Base-by-base conservation (phyloP, 2,888 invertebrate genomes). In the Alsophila aescularia region DNA sequence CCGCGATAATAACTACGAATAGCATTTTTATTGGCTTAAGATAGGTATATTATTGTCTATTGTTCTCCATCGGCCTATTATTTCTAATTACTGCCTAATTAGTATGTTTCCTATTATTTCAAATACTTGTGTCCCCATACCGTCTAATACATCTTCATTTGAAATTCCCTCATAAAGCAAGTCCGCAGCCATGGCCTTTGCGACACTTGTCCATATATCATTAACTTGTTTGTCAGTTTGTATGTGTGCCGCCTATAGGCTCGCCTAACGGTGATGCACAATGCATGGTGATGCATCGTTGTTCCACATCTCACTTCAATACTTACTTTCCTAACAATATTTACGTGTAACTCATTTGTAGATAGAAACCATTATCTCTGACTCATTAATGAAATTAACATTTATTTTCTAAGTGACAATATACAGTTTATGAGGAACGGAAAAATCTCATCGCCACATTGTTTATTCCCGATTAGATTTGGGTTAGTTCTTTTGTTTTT, bases 251-350 rank as follows among this genome's bases (percentile, higher is more conserved):
- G 73, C 58, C 64, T 60, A 64, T 63, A 67, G 69, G 67, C 70
- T 67, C 71, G 72, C 58, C 74, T 87, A 90, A 90, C 90, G 89
- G 90, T 88, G 70, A 69, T 72, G 70, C 79, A 89, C 89, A 90
- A 90, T 87, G 77, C 83, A 75, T 70, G 75, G 55, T 79, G 82
- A 81, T 83, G 81, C 85, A 87, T 81, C 70, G 77, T 66, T 75
- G 85, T 83, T 77, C 85, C 70, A 86, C 83, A 84, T 88, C 74
- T 67, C 59, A 67, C 49, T 58, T 55, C 53, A 41, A 32, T 31
- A 29, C 24, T 32, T 32, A 18, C 36, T 42, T 47, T 47, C 41
- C 13, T 47, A 31, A 35, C 40, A 35, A n/a, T 16, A 5, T 39
- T 9, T 32, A 9, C 31, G 21, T 9, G 14, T 27, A 35, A 32